These are phyloP conservation scores for Platyscapa corneri DNA, from an alignment of 1,140 invertebrate species.

Conservation along the genomic window DNA sequence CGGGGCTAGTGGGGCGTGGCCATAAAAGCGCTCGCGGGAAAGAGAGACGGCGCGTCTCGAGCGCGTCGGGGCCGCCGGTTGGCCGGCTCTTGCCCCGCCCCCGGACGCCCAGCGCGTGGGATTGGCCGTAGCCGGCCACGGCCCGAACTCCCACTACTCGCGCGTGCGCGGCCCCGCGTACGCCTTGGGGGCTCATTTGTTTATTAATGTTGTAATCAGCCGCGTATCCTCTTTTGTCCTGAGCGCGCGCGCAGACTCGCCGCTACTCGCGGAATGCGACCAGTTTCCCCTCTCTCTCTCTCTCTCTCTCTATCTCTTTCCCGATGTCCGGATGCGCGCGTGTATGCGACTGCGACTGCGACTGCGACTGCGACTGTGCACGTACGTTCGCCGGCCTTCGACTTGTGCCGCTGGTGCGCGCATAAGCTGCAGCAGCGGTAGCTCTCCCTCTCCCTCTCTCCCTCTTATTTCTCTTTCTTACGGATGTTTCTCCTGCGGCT, in stretches of 20 bases:
- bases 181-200: constrained; percentile 74
- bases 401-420: not conserved
- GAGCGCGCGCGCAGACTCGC: constrained; percentile 58
- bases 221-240: constrained; percentile 72
- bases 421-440: constrained; percentile 34
- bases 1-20: constrained; percentile 27
- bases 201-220: constrained; percentile 76
- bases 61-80: constrained; percentile 54
- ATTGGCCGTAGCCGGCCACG: constrained; percentile 62
- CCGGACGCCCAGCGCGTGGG: constrained; percentile 64
- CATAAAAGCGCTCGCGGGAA: constrained; percentile 21
- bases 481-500: not conserved
- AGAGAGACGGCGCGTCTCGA: not conserved
- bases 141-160: constrained; percentile 25
- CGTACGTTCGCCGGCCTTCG: not conserved
- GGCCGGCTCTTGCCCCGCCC: constrained; percentile 67
- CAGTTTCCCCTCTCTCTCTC: constrained; percentile 59
- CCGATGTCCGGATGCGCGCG: not conserved
- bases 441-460: constrained; percentile 1
- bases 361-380: not conserved
- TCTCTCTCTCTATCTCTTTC: constrained; percentile 54
- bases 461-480: not conserved
- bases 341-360: not conserved
- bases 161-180: not conserved
- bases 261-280: constrained; percentile 68